Evolutionary conservation across 2,888 invertebrate genomes (phyloP), one percentile per base, ranked within the genome.

Genomic region (Drosophila mimica): DNA sequence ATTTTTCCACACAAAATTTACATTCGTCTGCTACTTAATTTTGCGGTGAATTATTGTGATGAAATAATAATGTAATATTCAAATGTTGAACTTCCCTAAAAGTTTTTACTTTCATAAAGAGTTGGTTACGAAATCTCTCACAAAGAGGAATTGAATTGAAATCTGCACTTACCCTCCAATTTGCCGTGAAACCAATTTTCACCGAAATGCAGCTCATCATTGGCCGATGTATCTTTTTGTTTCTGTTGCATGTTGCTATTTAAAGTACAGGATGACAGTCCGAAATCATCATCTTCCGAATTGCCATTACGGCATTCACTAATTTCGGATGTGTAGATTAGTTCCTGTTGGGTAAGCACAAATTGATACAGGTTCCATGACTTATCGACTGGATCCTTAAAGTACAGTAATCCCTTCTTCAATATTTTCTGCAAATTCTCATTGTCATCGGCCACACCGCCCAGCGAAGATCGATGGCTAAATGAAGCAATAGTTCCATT

Each of bases 171-270:
- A 91, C 92, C 96, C 20, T 96, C 95, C 43, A 98, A 93, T 92
- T 96, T 96, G 0, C 98, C 98, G 91, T 98, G 98, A 91, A 98
- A 98, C 98, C 98, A 98, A 91, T 96, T 96, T 93, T 98, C 98
- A 31, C 96, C 96, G 91, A 97, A 98, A 93, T 98, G 98, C 75
- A 98, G 93, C 91, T 98, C 98, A 90, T 98, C 97, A 85, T 97
- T 97, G 0, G 96, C 96, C 13, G 97, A 94, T 66, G 95, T 95
- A 86, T 95, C 93, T 74, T 94, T 94, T 4, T 93, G 93, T 30
- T 95, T 94, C 0, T 94, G 93, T 56, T 95, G 95, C 70, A 92
- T 62, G 64, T 74, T 87, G 57, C 59, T 76, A 17, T 88, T 68
- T 3, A 85, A 25, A 0, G 74, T 70, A n/a, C 72, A 82, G 0